These are phyloP conservation scores for Athene noctua DNA, from an alignment of 2,113 vertebrate genomes.

Conservation along the genomic window DNA sequence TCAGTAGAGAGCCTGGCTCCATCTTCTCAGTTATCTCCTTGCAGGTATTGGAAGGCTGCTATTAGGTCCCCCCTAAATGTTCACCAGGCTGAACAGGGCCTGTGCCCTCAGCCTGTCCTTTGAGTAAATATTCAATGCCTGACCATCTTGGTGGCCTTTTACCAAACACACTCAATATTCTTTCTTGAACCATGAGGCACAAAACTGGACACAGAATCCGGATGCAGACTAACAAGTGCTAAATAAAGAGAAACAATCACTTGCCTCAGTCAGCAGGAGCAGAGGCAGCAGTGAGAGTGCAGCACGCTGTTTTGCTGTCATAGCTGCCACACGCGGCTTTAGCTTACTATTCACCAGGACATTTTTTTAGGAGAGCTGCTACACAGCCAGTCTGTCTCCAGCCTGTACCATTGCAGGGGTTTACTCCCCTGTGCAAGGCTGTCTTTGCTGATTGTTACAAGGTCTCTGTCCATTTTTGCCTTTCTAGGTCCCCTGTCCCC, in stretches of 20 bases:
- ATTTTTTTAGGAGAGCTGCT: background rate
- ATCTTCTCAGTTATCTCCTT: background rate
- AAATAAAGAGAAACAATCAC: background rate
- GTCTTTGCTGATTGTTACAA: background rate
- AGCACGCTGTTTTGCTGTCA: background rate
- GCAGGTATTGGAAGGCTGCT: background rate
- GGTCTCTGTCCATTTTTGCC: background rate
- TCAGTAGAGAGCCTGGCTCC: background rate
- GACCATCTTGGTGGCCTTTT: background rate
- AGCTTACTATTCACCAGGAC: background rate
- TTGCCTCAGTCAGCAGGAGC: background rate
- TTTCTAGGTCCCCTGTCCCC: background rate
- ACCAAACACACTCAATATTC: background rate
- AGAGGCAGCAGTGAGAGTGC: background rate
- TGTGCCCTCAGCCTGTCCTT: background rate
- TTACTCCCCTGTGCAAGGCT: background rate
- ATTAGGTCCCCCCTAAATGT: background rate
- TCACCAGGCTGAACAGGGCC: background rate
- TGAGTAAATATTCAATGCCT: background rate
- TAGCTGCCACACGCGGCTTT: background rate
- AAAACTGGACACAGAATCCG: background rate
- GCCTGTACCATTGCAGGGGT: background rate
- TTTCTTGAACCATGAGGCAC: background rate
- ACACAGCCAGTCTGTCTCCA: background rate
- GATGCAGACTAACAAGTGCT: background rate